Evolutionary conservation across 1,140 invertebrate species (phyloP), one percentile per base, ranked within the genome.

Genomic region (Chelonus insularis): DNA sequence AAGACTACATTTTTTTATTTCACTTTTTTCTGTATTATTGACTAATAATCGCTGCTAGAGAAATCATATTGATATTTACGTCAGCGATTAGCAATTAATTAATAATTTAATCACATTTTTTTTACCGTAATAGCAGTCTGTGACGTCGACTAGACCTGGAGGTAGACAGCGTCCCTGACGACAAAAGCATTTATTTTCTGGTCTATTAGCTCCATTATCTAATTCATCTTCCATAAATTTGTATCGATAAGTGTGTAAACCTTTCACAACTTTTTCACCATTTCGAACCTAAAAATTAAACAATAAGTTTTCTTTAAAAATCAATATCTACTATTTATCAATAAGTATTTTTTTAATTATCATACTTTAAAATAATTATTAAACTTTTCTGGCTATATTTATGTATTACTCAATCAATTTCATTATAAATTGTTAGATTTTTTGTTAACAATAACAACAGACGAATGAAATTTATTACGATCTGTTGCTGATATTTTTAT

Each of bases 161-260:
- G 85, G 84, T 14, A 91, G 77, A 71, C 91, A 92, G 52, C 84
- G 77, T 48, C 85, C 86, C 39, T 87, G 70, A 51, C 87, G 84
- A 66, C 91, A 93, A 72, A 89, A 93, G 68, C 91, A 93, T 68
- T 90, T 89, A 71, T 93, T 92, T 2, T 87, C 84, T n/a, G 84
- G 72, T 63, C 87, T 84, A 18, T 83, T 73, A 41, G 83, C 82
- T 0, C 92, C 92, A 71, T 93, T 92, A 68, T 93, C 91, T 52
- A 92, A 72, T 60, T 89, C 84, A 63, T 92, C 87, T 14, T 90
- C 85, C 39, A 87, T 84, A 68, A 92, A 93, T 1, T 85, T 85
- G 69, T 89, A 93, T 51, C 85, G 81, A 61, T 87, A 88, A 0
- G 84, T 85, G 12, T 84, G 74, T 0, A 93, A 72, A 0, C 88